Evolutionary conservation across 1,140 invertebrate genomes (phyloP).

Genomic region (Bombus vancouverensis): DNA sequence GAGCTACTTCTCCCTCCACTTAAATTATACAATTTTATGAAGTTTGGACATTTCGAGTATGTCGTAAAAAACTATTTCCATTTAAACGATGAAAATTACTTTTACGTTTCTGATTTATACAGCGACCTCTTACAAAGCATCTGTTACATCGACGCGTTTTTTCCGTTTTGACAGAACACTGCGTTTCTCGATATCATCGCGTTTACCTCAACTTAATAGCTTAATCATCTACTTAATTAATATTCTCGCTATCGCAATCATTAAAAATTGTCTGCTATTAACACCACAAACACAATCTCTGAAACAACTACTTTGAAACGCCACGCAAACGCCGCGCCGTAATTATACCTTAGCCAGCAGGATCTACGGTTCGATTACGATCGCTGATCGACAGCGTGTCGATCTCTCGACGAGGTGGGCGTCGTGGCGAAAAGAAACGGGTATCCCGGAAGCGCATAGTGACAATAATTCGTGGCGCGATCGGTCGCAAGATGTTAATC

Average conservation of each 20-base stretch:
- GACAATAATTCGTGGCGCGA: conserved; percentile 52
- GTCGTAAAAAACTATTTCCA: fast-evolving
- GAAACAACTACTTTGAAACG: too few relatives aligned
- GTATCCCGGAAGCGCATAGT: conserved; percentile 39
- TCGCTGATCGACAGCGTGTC: conserved; percentile 13
- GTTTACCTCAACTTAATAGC: too few relatives aligned
- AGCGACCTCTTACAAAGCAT: too few relatives aligned
- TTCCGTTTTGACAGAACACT: too few relatives aligned
- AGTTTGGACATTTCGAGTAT: too few relatives aligned
- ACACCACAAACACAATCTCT: too few relatives aligned
- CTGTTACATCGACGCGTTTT: too few relatives aligned
- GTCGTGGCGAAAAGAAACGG: conserved; percentile 4
- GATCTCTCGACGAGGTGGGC: background rate
- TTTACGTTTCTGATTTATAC: too few relatives aligned
- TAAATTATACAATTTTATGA: too few relatives aligned
- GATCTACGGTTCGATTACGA: background rate
- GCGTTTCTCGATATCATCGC: too few relatives aligned
- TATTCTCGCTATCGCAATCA: background rate
- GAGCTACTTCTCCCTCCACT: too few relatives aligned
- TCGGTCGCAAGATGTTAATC: conserved; percentile 50
- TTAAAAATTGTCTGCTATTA: background rate
- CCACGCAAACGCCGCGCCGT: background rate
- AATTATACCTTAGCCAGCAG: background rate
- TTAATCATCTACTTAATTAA: background rate
- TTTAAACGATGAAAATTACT: too few relatives aligned